A percentile compares a stretch with the other conserved stretches of the same genome.
These are phyloP conservation scores for Campaea margaritaria DNA, from an alignment of 2,888 invertebrate species.

Conservation along the genomic window DNA sequence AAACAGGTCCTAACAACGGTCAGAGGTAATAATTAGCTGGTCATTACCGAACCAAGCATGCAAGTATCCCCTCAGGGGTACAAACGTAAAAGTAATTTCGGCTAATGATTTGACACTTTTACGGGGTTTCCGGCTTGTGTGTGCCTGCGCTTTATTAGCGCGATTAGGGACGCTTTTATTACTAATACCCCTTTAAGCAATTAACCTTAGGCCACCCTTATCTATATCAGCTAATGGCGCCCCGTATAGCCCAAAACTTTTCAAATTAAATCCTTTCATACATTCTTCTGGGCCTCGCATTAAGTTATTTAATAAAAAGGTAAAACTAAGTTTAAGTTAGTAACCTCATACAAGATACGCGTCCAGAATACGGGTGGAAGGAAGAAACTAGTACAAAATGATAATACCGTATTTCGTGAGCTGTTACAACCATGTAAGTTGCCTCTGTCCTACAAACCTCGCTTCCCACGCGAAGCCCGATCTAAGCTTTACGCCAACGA, in stretches of 20 bases:
- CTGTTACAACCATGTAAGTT: too few species aligned
- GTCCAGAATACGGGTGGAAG: too few species aligned
- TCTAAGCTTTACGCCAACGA: too few species aligned
- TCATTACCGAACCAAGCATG: slow-evolving; percentile 11
- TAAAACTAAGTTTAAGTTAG: too few species aligned
- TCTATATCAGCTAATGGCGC: slow-evolving; percentile 27
- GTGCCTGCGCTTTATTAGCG: slow-evolving; percentile 65
- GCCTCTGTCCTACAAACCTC: too few species aligned
- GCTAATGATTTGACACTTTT: slow-evolving; percentile 75
- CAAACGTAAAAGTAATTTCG: slow-evolving; percentile 67
- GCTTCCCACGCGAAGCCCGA: too few species aligned
- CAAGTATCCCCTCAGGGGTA: slow-evolving; percentile 42
- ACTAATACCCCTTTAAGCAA: slow-evolving; percentile 66
- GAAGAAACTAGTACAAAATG: too few species aligned
- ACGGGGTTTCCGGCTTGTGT: slow-evolving; percentile 60
- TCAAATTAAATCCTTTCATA: slow-evolving; percentile 29
- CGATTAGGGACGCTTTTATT: slow-evolving; percentile 68
- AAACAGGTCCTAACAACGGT: slow-evolving; percentile 10
- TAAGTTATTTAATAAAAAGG: slow-evolving; percentile 21
- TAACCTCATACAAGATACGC: too few species aligned
- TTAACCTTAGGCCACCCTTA: slow-evolving; percentile 52
- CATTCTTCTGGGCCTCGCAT: slow-evolving; percentile 19
- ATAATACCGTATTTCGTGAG: too few species aligned
- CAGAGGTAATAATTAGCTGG: slow-evolving; percentile 17
- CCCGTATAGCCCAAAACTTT: slow-evolving; percentile 21